Conservation (phyloP, 92 coral and sea anemone species). For the Zoanthus sociatus region DNA sequence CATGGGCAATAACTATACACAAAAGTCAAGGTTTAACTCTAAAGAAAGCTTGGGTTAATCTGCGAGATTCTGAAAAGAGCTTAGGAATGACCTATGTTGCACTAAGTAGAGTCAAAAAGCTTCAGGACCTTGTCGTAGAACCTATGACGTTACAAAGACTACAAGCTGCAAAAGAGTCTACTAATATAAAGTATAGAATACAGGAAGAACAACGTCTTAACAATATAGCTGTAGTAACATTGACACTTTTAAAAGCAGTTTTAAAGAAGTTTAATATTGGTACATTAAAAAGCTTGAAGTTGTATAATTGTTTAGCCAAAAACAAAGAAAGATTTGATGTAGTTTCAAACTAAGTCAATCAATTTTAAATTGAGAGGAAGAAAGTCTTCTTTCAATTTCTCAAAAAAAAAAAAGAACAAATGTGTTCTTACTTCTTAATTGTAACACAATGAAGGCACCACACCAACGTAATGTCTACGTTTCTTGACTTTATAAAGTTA, state of each 20-base stretch:
- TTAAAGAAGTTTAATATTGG: constrained; percentile 1
- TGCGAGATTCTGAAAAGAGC: neutral
- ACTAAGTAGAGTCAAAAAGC: constrained; percentile 50
- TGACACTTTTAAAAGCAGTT: constrained; percentile 9
- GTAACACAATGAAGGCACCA: too few species aligned
- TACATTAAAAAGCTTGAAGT: constrained; percentile 1
- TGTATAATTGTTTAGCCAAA: constrained; percentile 9
- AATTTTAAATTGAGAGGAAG: neutral
- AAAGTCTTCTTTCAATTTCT: neutral
- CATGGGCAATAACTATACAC: too few species aligned
- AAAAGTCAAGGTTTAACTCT: neutral
- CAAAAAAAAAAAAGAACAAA: neutral
- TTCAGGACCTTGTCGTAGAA: constrained; percentile 55
- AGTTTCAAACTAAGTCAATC: constrained; percentile 2
- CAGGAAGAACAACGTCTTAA: constrained; percentile 26
- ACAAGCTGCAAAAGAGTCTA: constrained; percentile 47
- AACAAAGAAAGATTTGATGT: constrained; percentile 1
- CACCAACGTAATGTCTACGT: constrained; percentile 2
- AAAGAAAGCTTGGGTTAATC: constrained; percentile 2
- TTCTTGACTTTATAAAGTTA: constrained; percentile 6
- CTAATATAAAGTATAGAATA: constrained; percentile 13
- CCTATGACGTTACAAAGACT: constrained; percentile 63
- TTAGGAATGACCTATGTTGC: constrained; percentile 8
- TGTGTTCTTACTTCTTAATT: too few species aligned
- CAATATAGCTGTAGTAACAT: constrained; percentile 17